A percentile compares a stretch with the other conserved stretches of the same genome.
phyloP scores from a whole-genome alignment of 1,140 invertebrate genomes.

The Hylyphantes graminicola region DNA sequence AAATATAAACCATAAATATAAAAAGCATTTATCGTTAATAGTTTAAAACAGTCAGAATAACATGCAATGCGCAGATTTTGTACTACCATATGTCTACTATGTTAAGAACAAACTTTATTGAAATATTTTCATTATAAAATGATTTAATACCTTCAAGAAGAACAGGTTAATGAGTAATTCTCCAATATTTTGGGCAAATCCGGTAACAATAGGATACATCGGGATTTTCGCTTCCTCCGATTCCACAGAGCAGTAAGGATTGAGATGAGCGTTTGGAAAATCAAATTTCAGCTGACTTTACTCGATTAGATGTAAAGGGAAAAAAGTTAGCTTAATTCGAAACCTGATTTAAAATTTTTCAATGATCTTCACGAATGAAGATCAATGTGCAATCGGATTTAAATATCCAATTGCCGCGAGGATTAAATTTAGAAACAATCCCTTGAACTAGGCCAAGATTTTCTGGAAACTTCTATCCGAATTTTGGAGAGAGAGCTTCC shows the following conservation, averaged over 20 bases:
- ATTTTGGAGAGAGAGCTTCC: slow-evolving; percentile 5
- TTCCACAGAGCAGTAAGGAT: neutral
- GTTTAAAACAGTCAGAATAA: too few relatives aligned
- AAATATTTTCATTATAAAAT: too few relatives aligned
- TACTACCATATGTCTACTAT: too few relatives aligned
- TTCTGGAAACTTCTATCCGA: slow-evolving; percentile 28
- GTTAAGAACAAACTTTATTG: too few relatives aligned
- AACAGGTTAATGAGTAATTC: slow-evolving; percentile 36
- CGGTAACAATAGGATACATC: slow-evolving; percentile 34
- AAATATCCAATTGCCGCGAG: slow-evolving; percentile 24
- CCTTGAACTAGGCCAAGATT: slow-evolving; percentile 34
- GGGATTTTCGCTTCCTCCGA: slow-evolving; percentile 8
- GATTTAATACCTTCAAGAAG: slow-evolving; percentile 26
- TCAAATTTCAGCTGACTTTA: neutral
- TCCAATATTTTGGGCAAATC: slow-evolving; percentile 28
- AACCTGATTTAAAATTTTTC: neutral
- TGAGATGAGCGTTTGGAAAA: neutral
- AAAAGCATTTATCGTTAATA: too few relatives aligned
- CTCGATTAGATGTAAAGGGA: neutral
- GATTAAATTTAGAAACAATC: slow-evolving; percentile 26
- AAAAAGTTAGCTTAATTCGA: neutral
- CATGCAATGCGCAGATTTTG: too few relatives aligned
- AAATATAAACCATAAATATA: too few relatives aligned
- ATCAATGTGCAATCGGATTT: slow-evolving; percentile 27
- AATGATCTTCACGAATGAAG: neutral